Base-by-base conservation (phyloP, 2,888 invertebrate genomes). In the Lampropteryx suffumata region DNA sequence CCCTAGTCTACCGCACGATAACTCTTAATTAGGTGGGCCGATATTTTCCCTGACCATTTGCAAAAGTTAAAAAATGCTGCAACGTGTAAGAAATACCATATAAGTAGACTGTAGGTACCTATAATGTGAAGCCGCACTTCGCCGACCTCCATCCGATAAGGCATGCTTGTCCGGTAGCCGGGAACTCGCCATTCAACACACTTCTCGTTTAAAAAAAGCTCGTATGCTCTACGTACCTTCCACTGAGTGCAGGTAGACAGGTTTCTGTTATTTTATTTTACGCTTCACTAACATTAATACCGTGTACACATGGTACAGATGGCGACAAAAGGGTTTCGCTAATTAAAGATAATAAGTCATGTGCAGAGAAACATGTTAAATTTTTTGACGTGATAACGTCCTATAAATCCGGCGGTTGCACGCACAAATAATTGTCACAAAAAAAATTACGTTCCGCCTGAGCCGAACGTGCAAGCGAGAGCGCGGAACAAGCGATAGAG, bases 131-230 rank as follows among this genome's bases (percentile, higher is more conserved):
- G 63, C 54, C 58, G 69, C 67, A 65, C 65, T 49, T 36, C 59
- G 69, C 58, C 74, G 76, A 70, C 73, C 77, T 78, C 69, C 76
- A 73, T 75, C 74, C 75, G 81, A 81, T 82, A 82, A 80, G 81
- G 80, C 71, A 65, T 64, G 79, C 75, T 75, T 71, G 79, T 78
- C 79, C 74, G 74, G 76, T 79, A 79, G 80, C 69, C 55, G 55
- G 66, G 65, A 67, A 68, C 66, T 65, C 63, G 65, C 70, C 67
- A 66, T 71, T 65, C 65, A 65, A 65, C 70, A 66, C 64, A 69
- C 65, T 66, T 68, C 69, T 69, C 69, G 69, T 66, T 67, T 76
- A 75, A 79, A 79, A 81, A 79, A 78, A 79, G 61, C 60, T 62
- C 51, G 59, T 61, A 52, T 13, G 45, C 55, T 41, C n/a, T n/a